These are phyloP conservation scores for Chrysina gloriosa DNA, from an alignment of 2,888 invertebrate species.

Conservation along the genomic window DNA sequence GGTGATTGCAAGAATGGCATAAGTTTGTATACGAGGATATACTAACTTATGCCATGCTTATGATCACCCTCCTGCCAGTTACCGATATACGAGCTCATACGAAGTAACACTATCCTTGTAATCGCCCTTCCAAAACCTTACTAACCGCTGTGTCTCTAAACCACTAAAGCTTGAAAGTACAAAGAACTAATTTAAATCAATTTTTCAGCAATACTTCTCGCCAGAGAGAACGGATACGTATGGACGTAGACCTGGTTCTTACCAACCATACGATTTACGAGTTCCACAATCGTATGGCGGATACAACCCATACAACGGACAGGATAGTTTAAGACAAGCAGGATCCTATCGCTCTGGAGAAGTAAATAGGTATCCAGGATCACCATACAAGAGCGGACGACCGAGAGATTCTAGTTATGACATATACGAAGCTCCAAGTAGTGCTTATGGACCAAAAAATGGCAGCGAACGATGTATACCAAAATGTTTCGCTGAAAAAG, in stretches of 20 bases:
- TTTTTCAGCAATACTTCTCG: constrained; percentile 58
- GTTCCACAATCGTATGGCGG: constrained; percentile 3
- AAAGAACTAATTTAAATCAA: constrained; percentile 22
- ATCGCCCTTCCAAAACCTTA: no score
- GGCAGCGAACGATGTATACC: constrained; percentile 80
- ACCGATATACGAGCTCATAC: no score
- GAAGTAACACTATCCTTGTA: no score
- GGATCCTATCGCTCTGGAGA: constrained; percentile 29
- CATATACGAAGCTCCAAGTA: constrained; percentile 65
- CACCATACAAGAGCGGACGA: constrained; percentile 57
- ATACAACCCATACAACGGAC: no score
- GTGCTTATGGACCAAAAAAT: constrained; percentile 63
- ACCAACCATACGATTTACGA: not conserved
- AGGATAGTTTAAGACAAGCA: constrained; percentile 19
- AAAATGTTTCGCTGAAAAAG: constrained; percentile 91
- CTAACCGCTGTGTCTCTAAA: no score
- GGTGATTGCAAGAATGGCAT: no score
- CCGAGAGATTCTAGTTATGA: constrained; percentile 66
- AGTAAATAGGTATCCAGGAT: constrained; percentile 54
- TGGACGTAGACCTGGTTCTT: constrained; percentile 22
- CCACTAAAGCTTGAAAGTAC: no score
- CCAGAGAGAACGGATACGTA: constrained; percentile 49
- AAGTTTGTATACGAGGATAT: no score
- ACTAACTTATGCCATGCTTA: no score
- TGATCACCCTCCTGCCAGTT: no score